Percentiles rank a stretch among this genome's conserved stretches.
Evolutionary conservation across 2,113 vertebrate genomes (phyloP).

Genomic region (Chaenocephalus aceratus): DNA sequence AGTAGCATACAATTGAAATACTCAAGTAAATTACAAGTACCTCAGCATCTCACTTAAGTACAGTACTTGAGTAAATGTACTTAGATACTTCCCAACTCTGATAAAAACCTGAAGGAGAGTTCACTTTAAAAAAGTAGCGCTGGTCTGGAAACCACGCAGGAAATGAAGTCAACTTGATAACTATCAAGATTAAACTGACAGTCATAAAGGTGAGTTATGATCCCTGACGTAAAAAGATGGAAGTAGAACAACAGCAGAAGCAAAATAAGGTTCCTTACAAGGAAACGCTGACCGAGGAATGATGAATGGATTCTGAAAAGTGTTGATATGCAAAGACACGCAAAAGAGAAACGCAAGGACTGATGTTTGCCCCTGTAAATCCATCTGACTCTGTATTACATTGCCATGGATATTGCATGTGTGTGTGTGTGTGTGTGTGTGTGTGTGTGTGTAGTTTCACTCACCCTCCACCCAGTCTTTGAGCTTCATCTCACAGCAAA

Average conservation of each 20-base stretch:
- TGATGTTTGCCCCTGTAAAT: no score
- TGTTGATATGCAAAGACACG: background rate
- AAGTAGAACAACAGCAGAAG: background rate
- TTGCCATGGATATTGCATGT: no score
- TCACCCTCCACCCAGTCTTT: constrained; percentile 97
- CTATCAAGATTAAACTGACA: constrained; percentile 31
- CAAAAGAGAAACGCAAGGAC: no score
- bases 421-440: constrained; percentile 12
- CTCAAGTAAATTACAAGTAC: no score
- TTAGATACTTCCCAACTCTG: background rate
- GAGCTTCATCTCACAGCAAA: constrained; percentile 94
- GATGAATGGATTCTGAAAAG: background rate
- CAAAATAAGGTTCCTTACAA: constrained; percentile 60
- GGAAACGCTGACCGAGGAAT: background rate
- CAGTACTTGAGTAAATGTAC: no score
- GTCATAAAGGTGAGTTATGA: constrained; percentile 54
- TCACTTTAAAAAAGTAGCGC: constrained; percentile 18
- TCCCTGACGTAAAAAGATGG: constrained; percentile 7
- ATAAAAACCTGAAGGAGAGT: constrained; percentile 22
- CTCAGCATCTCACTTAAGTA: no score
- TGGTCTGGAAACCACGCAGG: background rate
- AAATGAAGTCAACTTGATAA: constrained; percentile 39
- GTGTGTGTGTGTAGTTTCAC: constrained; percentile 37
- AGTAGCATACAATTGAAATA: no score
- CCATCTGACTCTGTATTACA: no score